Evolutionary conservation across 2,797 vertebrate genomes (phyloP), one percentile per base, ranked within the genome.

Genomic region (Erpetoichthys calabaricus): DNA sequence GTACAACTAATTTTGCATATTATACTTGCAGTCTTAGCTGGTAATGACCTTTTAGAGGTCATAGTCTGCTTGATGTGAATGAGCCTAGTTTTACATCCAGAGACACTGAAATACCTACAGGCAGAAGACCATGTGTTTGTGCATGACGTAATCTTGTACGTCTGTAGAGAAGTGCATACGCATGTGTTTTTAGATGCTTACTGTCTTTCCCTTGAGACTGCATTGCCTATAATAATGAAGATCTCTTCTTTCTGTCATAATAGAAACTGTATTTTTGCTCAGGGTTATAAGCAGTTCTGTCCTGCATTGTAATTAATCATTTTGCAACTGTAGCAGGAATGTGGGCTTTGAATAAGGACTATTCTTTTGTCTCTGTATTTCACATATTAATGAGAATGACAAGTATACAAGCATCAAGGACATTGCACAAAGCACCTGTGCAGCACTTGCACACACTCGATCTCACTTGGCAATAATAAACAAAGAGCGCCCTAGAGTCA

Each of bases 301-400:
- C 63, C 62, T 65, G 59, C 63, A 63, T 63, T 50, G 56, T 69
- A 73, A 80, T 80, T 67, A 72, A 62, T 73, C 65, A 49, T 49
- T n/a, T 63, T 67, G 63, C 66, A 73, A 62, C 70, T 56, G 66
- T 8, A 25, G 54, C 41, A 60, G 3, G 50, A 42, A 41, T 61
- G 47, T 5, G 61, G 56, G 57, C 56, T 56, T 54, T 56, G 60
- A 61, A 68, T 61, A 63, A 57, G 65, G 59, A 63, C 59, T 44
- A 64, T 58, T 49, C 47, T 49, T n/a, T 47, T n/a, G 53, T 71
- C 72, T 72, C 71, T 76, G 69, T 60, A 68, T 58, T 71, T 67
- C 68, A 72, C 77, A 80, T 82, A 70, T 79, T 81, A 83, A 83
- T 84, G 72, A 83, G 73, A 80, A 78, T 75, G 79, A 82, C 83